A percentile compares a stretch with the other conserved stretches of the same genome.
Conservation (phyloP, 2,797 vertebrate genomes). For the Margarornis squamiger region DNA sequence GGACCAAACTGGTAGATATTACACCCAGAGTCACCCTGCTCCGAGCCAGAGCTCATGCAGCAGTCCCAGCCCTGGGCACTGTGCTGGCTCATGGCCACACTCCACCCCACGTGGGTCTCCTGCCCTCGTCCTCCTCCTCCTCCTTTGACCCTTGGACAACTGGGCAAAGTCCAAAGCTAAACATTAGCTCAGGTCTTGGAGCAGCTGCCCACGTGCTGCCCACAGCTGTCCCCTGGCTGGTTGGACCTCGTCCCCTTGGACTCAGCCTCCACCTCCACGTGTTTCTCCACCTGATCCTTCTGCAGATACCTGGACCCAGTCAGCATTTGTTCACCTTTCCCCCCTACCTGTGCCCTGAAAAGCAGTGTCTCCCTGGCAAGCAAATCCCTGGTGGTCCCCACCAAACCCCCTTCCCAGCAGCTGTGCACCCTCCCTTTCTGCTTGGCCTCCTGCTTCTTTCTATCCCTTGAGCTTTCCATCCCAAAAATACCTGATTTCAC, state of each 20-base stretch:
- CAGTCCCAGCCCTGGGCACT: background rate
- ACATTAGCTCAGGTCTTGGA: constrained; percentile 15
- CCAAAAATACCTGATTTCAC: background rate
- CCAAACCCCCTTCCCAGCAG: background rate
- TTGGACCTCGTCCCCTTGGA: background rate
- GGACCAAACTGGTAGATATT: background rate
- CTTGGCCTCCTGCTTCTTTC: background rate
- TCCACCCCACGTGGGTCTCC: rapidly evolving
- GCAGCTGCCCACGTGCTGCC: rapidly evolving
- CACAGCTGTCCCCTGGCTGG: rapidly evolving
- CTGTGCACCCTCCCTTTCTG: background rate
- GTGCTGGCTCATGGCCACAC: rapidly evolving
- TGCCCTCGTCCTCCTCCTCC: background rate
- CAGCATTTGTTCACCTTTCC: background rate
- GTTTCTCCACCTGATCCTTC: rapidly evolving
- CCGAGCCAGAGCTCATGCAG: rapidly evolving
- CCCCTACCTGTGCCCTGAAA: rapidly evolving
- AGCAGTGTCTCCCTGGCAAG: background rate
- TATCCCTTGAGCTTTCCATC: background rate
- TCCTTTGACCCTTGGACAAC: background rate
- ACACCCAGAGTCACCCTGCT: background rate
- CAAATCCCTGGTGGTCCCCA: background rate
- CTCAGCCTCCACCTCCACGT: background rate
- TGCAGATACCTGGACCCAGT: rapidly evolving
- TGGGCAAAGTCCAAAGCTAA: constrained; percentile 47